These are phyloP conservation scores for Nothoprocta perdicaria DNA, from an alignment of 2,113 vertebrate species.

Conservation along the genomic window DNA sequence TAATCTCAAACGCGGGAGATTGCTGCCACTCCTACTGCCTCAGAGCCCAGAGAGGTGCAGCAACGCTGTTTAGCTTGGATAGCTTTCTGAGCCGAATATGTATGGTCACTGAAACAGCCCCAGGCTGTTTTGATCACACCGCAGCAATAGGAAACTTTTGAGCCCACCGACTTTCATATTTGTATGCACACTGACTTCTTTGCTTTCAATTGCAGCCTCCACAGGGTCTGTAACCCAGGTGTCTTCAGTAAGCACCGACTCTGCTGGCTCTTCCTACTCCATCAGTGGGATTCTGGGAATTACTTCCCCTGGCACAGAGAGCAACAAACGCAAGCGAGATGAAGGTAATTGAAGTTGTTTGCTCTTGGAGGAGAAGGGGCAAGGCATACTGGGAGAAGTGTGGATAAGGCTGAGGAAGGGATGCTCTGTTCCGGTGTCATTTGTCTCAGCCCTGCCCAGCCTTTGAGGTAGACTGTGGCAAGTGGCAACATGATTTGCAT, in stretches of 20 bases:
- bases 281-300: conserved; percentile 98
- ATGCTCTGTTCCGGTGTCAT: too few relatives aligned
- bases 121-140: fast-evolving
- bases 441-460: neutral
- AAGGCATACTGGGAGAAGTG: fast-evolving
- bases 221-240: conserved; percentile 93
- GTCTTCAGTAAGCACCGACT: conserved; percentile 92
- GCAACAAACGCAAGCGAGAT: conserved; percentile 95
- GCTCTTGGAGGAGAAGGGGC: neutral
- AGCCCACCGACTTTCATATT: fast-evolving
- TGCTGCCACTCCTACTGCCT: neutral
- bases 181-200: neutral
- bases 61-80: neutral
- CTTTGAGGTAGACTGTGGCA: neutral
- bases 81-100: neutral
- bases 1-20: neutral
- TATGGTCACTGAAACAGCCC: neutral
- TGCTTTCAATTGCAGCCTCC: conserved; percentile 81
- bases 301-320: conserved; percentile 88
- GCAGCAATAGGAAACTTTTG: fast-evolving
- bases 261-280: conserved; percentile 95
- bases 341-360: conserved; percentile 84
- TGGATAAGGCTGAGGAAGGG: fast-evolving
- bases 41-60: neutral
- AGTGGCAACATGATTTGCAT: neutral